Base-by-base conservation (phyloP, 2,888 invertebrate genomes). In the Vanessa cardui region DNA sequence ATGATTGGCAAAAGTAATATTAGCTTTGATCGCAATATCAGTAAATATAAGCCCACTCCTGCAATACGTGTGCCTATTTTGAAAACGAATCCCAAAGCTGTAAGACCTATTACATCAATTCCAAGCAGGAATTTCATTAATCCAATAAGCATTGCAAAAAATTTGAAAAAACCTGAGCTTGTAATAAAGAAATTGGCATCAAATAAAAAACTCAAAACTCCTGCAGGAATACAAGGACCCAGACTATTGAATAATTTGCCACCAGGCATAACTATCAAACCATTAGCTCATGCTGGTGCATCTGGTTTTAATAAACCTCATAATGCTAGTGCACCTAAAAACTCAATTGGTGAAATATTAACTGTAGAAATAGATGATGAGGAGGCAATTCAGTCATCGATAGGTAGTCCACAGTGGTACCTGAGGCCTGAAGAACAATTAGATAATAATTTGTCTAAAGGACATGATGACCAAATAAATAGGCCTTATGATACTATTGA, bases 301-400 rank as follows among this genome's bases (percentile, higher is more conserved):
- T 46, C 70, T 26, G 64, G 54, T 16, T 31, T 45, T 1, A 56
- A 21, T 59, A 76, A 66, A 70, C 76, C 73, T 61, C 56, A 49
- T 62, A 74, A 71, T n/a, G 50, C 44, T 49, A 33, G 63, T 15
- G 18, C 50, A n/a, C 49, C 31, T 64, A 78, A 72, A 70, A 45
- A 65, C 64, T 66, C 20, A 70, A 16, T 69, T 20, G 46, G 70
- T 66, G 79, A 80, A 54, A 76, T 86, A 39, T 76, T 82, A 60
- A 88, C 87, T 62, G 88, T 91, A 6, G 87, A 90, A 64, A 77
- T 92, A 56, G 92, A 92, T 77, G 90, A 90, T 78, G 90, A 92
- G 74, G 87, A 88, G 21, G 67, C 72, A 7, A 49, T 79, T 15
- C 62, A 76, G 54, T 50, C 76, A 50, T 65, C 77, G 18, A 70